Evolutionary conservation across 2,888 invertebrate genomes (phyloP).

Genomic region (Fabriciana adippe): DNA sequence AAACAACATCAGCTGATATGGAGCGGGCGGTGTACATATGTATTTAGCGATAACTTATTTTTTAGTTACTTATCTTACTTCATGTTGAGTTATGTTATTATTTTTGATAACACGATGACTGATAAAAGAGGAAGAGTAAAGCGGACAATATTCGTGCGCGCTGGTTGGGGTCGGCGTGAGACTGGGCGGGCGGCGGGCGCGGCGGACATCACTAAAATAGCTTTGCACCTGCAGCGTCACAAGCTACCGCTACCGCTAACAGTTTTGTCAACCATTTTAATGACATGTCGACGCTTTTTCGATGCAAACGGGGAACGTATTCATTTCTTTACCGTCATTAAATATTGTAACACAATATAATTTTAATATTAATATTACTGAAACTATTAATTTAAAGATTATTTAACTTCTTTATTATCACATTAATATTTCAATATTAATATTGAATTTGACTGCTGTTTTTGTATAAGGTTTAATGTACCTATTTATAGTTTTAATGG

Average conservation of each 20-base stretch:
- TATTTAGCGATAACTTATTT: not conserved
- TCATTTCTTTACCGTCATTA: conserved; percentile 3
- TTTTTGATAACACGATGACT: conserved; percentile 25
- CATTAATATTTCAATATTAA: no score
- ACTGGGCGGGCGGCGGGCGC: conserved; percentile 71
- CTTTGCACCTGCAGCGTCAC: conserved; percentile 73
- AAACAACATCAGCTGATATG: not conserved
- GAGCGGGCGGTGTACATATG: not conserved
- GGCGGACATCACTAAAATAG: conserved; percentile 66
- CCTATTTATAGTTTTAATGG: no score
- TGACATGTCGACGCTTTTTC: conserved; percentile 52
- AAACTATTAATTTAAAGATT: no score
- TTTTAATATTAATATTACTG: no score
- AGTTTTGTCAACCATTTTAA: conserved; percentile 64
- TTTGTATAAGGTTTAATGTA: no score
- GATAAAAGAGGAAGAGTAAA: conserved; percentile 27
- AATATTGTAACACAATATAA: no score
- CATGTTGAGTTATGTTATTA: conserved; percentile 15
- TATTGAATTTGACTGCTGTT: no score
- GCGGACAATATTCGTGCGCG: conserved; percentile 21
- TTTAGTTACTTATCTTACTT: not conserved
- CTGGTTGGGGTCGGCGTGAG: conserved; percentile 50
- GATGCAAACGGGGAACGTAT: conserved; percentile 23
- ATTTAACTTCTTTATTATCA: no score
- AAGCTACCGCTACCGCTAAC: conserved; percentile 64